Conservation (phyloP, 2,113 vertebrate genomes). For the Rhinolophus ferrumequinum region DNA sequence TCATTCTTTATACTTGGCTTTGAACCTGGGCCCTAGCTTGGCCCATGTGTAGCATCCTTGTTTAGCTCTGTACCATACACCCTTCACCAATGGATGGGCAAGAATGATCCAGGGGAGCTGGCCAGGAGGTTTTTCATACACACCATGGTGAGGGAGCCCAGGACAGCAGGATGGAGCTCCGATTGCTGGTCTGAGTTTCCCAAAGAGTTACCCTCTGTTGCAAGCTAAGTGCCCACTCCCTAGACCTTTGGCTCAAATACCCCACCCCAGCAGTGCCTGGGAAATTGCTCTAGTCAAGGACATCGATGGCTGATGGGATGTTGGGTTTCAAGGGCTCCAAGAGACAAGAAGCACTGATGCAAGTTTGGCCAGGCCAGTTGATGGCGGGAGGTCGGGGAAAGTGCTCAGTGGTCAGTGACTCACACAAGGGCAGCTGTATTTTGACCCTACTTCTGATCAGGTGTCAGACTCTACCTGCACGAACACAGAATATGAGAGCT, state of each 20-base stretch:
- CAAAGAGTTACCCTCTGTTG: background rate
- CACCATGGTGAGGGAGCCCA: background rate
- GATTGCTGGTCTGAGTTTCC: background rate
- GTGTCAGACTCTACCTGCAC: background rate
- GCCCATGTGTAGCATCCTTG: background rate
- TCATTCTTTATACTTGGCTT: slow-evolving; percentile 29
- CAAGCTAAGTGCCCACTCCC: background rate
- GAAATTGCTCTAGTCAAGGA: background rate
- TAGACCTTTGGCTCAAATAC: background rate
- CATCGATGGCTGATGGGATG: background rate
- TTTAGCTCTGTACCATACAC: background rate
- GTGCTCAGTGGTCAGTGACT: background rate
- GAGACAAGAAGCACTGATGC: background rate
- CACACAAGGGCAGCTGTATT: background rate
- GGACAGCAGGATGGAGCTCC: background rate
- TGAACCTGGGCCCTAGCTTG: slow-evolving; percentile 36
- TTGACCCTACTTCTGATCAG: background rate
- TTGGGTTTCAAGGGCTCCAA: background rate
- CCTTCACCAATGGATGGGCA: background rate
- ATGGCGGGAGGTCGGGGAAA: background rate
- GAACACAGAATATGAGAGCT: background rate
- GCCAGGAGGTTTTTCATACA: background rate
- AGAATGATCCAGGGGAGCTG: background rate
- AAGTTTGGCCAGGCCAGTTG: background rate
- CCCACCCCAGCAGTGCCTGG: background rate